Evolutionary conservation across 1,140 invertebrate genomes (phyloP), one percentile per base, ranked within the genome.

Genomic region (Brachionus paranguensis): DNA sequence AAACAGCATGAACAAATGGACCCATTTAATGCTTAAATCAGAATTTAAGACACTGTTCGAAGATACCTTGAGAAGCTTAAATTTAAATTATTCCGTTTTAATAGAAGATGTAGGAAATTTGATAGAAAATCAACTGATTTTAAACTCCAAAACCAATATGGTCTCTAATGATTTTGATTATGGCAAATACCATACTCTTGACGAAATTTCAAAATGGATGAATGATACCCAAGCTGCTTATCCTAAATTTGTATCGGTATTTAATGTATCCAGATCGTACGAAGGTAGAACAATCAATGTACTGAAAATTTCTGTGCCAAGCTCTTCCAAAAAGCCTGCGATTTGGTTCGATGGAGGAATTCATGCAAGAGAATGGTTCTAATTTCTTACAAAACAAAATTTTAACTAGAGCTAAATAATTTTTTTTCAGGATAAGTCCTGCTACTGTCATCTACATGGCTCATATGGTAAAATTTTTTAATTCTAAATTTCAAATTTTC

Each of bases 121-220:
- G 1, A 64, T 64, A 60, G 50, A 79, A 41, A 60, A 79, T 41
- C 76, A 79, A 64, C 17, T 60, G 12, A 11, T 43, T 60, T 64
- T 64, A 24, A 60, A 79, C 20, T 76, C 72, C 1, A 33, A 41
- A 64, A 11, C 41, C 1, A 60, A 41, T 11, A 14, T 2, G 37
- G 50, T 5, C 12, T 1, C 3, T 12, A 47, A 50, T 72, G 74
- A 72, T 37, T 85, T 86, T 74, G 78, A 85, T 29, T 86, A 86
- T 64, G 70, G 78, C 0, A 84, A 84, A 65, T 85, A 85, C 72
- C 86, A 86, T 55, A 72, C 65, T 20, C 78, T 86, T 3, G 79
- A 85, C 24, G 85, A 85, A 60, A 64, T 79, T n/a, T 41, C 29
- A 41, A 37, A 60, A 41, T 79, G 76, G 76, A 79, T 79, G 33